Base-by-base conservation (phyloP, 2,113 vertebrate species). In the Mesocricetus auratus region DNA sequence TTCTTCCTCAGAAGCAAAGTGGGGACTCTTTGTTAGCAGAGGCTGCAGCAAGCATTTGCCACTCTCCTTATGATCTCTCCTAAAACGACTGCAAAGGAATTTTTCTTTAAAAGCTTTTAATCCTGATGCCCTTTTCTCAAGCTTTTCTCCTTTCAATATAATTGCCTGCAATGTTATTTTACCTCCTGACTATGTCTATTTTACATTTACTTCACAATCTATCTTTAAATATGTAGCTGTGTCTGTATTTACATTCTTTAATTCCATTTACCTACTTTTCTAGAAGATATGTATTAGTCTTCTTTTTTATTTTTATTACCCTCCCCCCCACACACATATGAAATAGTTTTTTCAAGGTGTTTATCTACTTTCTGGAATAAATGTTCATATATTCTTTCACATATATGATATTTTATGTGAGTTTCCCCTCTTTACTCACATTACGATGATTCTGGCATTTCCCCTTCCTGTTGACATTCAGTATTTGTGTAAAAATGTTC, bases 91-190 rank as follows among this genome's bases (percentile, higher is more conserved):
- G 36, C 64, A 69, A 42, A 94, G 21, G 17, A 82, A 78, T 42
- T 33, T 60, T 62, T 83, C 29, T 26, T 33, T 73, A 64, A 16
- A 75, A 90, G 39, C 66, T 87, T 95, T 96, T 74, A 91, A 75
- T 92, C 39, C 42, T 17, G 7, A 31, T 75, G 64, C 3, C 33
- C 78, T 92, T 86, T 73, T 47, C 16, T 82, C 12, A 58, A 58
- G 50, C 5, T 36, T 95, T 89, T 93, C 4, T 68, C 45, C 47
- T 75, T 93, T 86, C 56, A 74, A 66, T 53, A 29, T 73, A 86
- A 94, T 86, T 86, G 71, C 78, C 53, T 93, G 17, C 21, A 95
- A 68, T 75, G 68, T 82, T 92, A n/a, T 68, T 90, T 94, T 15
- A 29, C 31, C 60, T 78, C 10, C 29, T 31, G 45, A 7, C 45